These are phyloP conservation scores for Geopemphigus sp. DNA, from an alignment of 1,140 invertebrate genomes.

Conservation along the genomic window DNA sequence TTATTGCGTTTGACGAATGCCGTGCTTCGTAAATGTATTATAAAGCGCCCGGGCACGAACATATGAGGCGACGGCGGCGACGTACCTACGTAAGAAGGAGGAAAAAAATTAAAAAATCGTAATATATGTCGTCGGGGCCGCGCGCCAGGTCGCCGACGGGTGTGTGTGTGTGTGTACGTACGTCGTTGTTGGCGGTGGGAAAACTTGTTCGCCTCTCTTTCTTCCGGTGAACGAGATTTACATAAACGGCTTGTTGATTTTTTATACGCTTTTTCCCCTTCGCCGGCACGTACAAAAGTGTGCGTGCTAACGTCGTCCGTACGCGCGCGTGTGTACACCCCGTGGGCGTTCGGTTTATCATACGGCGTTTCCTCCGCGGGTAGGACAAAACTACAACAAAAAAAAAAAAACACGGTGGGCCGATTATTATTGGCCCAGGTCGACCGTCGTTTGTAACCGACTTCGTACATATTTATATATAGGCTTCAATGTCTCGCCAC, in stretches of 20 bases:
- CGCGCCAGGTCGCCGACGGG: neutral
- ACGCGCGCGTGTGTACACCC: neutral
- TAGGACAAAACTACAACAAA: slow-evolving; percentile 28
- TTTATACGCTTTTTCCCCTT: slow-evolving; percentile 30
- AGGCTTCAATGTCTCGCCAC: no score
- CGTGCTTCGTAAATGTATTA: neutral
- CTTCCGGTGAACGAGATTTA: slow-evolving; percentile 34
- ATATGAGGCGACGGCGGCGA: no score
- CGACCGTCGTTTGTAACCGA: neutral
- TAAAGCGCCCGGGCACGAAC: no score
- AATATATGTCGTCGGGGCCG: slow-evolving; percentile 9
- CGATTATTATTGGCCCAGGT: slow-evolving; percentile 39
- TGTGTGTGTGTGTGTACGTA: no score
- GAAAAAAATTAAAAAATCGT: neutral
- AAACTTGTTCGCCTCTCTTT: slow-evolving; percentile 48
- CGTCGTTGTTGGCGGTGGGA: slow-evolving; percentile 20
- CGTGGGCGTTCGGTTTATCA: slow-evolving; percentile 25
- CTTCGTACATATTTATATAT: no score
- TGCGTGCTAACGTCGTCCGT: neutral
- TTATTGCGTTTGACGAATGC: neutral
- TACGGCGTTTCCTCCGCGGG: neutral
- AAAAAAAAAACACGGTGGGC: slow-evolving; percentile 29
- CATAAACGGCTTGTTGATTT: slow-evolving; percentile 47
- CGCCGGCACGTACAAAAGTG: neutral
- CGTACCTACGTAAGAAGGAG: neutral